phyloP scores from a whole-genome alignment of 2,888 invertebrate species.

The Ichneumon xanthorius region DNA sequence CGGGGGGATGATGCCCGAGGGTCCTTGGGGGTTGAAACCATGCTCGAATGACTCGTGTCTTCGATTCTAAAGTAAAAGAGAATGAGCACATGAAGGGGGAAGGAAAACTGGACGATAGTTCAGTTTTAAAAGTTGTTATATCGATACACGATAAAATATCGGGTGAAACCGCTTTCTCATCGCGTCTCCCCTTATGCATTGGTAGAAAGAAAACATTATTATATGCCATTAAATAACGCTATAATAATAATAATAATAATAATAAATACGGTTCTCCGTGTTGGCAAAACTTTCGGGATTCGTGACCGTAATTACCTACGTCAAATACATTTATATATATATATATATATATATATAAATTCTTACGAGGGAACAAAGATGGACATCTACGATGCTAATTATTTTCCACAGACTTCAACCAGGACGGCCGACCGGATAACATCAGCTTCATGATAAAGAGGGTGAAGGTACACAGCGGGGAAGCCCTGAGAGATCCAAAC shows the following conservation, averaged over 20 bases:
- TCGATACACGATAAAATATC: slow-evolving; percentile 6
- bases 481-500: slow-evolving; percentile 92
- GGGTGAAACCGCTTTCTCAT: not conserved
- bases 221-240: slow-evolving; percentile 4
- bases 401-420: slow-evolving; percentile 92
- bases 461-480: slow-evolving; percentile 95
- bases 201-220: no score
- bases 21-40: slow-evolving; percentile 20
- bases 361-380: not conserved
- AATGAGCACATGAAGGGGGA: not conserved
- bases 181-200: not conserved
- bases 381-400: not conserved
- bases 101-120: not conserved
- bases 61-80: slow-evolving; percentile 23
- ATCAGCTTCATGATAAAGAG: slow-evolving; percentile 98
- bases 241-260: not conserved
- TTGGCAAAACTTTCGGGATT: not conserved
- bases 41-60: slow-evolving; percentile 33
- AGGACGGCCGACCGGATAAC: slow-evolving; percentile 95
- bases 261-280: not conserved
- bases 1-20: slow-evolving; percentile 27
- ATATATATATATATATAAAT: not conserved
- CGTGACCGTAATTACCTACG: not conserved
- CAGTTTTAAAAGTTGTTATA: not conserved
- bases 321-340: not conserved